phyloP scores from a whole-genome alignment of 2,888 invertebrate species.

The Drosophila rubida region DNA sequence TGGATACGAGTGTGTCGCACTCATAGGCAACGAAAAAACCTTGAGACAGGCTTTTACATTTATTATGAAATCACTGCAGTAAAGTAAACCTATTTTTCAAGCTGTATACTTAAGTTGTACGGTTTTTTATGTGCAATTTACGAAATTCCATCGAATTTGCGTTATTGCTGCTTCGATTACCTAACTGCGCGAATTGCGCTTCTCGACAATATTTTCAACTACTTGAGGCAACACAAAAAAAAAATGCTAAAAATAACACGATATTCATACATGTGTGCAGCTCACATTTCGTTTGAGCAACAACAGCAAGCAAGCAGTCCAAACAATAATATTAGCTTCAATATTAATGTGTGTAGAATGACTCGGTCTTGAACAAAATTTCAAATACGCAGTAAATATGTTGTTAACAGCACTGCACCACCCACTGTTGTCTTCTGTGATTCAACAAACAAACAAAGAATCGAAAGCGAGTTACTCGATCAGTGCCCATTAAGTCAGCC shows the following conservation, averaged over 20 bases:
- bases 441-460: too few relatives aligned
- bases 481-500: too few relatives aligned
- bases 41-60: neutral
- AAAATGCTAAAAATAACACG: conserved; percentile 44
- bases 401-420: too few relatives aligned
- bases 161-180: conserved; percentile 44
- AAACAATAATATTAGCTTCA: conserved; percentile 60
- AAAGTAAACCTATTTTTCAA: conserved; percentile 1
- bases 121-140: conserved; percentile 4
- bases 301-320: conserved; percentile 36
- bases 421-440: too few relatives aligned
- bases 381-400: conserved; percentile 12
- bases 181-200: conserved; percentile 38
- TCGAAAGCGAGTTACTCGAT: too few relatives aligned
- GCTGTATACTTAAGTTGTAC: neutral
- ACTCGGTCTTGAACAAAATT: neutral
- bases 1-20: neutral
- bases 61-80: neutral
- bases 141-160: conserved; percentile 28
- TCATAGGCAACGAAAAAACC: too few relatives aligned
- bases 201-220: conserved; percentile 47
- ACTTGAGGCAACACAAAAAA: conserved; percentile 5
- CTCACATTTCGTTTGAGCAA: conserved; percentile 58
- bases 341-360: conserved; percentile 23
- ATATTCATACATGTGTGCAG: conserved; percentile 37